A percentile compares a stretch with the other conserved stretches of the same genome.
phyloP scores from a whole-genome alignment of 2,888 invertebrate species.

The Eulithis testata region DNA sequence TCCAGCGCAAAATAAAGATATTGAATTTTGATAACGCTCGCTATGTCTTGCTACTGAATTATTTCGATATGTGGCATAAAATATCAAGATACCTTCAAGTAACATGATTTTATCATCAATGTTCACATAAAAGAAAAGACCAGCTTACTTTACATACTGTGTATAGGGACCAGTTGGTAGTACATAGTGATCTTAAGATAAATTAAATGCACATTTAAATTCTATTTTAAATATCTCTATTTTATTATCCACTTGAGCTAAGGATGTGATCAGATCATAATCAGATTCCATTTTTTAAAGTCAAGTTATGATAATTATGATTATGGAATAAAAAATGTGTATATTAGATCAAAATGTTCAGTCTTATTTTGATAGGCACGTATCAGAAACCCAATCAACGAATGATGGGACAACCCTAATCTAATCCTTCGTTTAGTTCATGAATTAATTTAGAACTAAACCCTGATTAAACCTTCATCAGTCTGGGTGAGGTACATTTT shows the following conservation, averaged over 20 bases:
- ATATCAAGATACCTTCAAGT: conserved; percentile 7
- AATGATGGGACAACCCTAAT: conserved; percentile 20
- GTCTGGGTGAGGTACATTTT: conserved; percentile 22
- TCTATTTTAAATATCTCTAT: conserved; percentile 19
- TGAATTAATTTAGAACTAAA: conserved; percentile 27
- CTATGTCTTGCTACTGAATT: conserved; percentile 57
- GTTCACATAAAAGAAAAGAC: conserved; percentile 18
- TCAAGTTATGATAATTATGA: not conserved
- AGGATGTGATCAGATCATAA: conserved; percentile 4
- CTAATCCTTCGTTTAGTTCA: conserved; percentile 23
- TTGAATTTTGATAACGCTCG: conserved; percentile 77
- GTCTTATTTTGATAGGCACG: conserved; percentile 9
- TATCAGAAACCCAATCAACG: conserved; percentile 19
- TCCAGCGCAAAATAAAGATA: conserved; percentile 79
- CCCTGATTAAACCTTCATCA: conserved; percentile 28
- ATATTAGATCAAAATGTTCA: conserved; percentile 5
- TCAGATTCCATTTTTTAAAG: conserved; percentile 12
- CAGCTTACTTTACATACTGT: conserved; percentile 13
- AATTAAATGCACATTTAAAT: conserved; percentile 17
- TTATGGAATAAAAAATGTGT: conserved; percentile 5
- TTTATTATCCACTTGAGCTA: not conserved
- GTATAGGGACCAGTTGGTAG: conserved; percentile 15
- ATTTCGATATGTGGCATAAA: conserved; percentile 42
- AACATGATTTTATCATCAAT: conserved; percentile 15
- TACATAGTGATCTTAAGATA: conserved; percentile 16